Conservation (phyloP, 2,888 invertebrate genomes). For the Nyleta sp. region DNA sequence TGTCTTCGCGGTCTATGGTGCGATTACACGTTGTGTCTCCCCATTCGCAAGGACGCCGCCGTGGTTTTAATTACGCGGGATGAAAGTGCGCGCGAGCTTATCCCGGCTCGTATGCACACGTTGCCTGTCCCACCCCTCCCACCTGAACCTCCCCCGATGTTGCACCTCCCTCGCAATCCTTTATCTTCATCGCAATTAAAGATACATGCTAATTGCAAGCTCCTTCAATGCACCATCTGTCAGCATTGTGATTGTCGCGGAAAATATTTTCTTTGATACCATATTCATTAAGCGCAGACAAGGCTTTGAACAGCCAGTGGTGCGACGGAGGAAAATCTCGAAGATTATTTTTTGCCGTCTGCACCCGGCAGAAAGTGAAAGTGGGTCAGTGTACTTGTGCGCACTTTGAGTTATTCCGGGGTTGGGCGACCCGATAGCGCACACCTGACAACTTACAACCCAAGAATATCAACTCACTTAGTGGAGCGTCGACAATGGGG, state of each 20-base stretch:
- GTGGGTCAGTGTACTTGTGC: constrained; percentile 45
- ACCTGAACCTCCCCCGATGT: constrained; percentile 41
- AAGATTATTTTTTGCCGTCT: constrained; percentile 22
- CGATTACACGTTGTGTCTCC: constrained; percentile 70
- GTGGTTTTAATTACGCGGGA: constrained; percentile 81
- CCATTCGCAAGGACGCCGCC: constrained; percentile 72
- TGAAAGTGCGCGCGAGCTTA: constrained; percentile 76
- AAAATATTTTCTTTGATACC: constrained; percentile 46
- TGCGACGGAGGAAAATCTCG: constrained; percentile 2
- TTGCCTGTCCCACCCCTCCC: constrained; percentile 35
- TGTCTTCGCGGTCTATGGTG: constrained; percentile 71
- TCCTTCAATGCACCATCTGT: constrained; percentile 56
- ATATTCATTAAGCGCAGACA: constrained; percentile 28
- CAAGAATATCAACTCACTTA: too few species aligned
- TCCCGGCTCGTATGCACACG: constrained; percentile 63
- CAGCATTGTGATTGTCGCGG: constrained; percentile 19
- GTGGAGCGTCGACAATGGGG: too few species aligned
- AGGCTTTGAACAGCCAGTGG: background rate
- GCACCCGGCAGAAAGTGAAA: constrained; percentile 11
- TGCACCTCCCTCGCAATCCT: constrained; percentile 23
- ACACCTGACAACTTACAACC: constrained; percentile 57
- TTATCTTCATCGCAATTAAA: constrained; percentile 57
- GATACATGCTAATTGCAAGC: constrained; percentile 61
- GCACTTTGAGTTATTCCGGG: constrained; percentile 8
- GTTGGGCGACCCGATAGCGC: too few species aligned